Percentiles rank a stretch among this genome's conserved stretches.
Conservation (phyloP, 2,888 invertebrate genomes). For the Lepetodrilus schrolli region DNA sequence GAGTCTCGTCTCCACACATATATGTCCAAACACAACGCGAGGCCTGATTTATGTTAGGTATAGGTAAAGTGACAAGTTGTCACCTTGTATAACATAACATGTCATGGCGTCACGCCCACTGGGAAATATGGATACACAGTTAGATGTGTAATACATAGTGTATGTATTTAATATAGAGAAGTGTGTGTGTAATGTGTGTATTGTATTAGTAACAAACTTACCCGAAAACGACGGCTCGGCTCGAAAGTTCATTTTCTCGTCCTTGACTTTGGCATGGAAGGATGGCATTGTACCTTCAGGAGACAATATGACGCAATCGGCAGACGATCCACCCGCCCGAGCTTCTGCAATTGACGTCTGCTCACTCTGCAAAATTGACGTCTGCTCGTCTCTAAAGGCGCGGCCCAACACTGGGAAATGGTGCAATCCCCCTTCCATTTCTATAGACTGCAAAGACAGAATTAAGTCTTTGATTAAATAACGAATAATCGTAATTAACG, state of each 20-base stretch:
- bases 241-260: constrained; percentile 14
- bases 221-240: background rate
- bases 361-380: constrained; percentile 6
- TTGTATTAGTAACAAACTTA: no score
- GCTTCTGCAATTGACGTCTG: constrained; percentile 24
- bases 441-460: constrained; percentile 27
- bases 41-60: no score
- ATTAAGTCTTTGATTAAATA: constrained; percentile 35
- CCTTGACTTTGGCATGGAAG: background rate
- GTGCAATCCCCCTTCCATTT: constrained; percentile 17
- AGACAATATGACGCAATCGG: background rate
- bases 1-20: no score
- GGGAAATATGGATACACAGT: no score
- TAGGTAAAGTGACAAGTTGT: no score
- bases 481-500: constrained; percentile 25
- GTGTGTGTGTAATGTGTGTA: background rate
- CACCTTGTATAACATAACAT: no score
- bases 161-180: no score
- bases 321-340: constrained; percentile 10
- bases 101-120: no score
- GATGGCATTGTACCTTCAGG: background rate
- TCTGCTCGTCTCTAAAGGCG: background rate
- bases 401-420: constrained; percentile 16
- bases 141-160: no score
- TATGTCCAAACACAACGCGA: no score